Percentiles rank a stretch among this genome's conserved stretches.
phyloP scores from a whole-genome alignment of 2,888 invertebrate species.

The Tipula lateralis region DNA sequence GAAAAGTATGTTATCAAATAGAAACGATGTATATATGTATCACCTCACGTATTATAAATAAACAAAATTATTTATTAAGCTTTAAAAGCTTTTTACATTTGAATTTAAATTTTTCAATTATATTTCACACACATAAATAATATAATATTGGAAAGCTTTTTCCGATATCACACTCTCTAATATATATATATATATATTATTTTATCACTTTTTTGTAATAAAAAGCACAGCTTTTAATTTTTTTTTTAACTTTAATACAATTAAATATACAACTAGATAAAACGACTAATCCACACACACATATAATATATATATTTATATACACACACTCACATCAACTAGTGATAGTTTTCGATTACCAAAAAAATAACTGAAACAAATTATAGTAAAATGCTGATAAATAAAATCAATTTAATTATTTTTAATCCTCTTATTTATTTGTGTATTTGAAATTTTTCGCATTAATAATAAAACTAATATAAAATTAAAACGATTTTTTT shows the following conservation, averaged over 20 bases:
- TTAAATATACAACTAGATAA: background rate
- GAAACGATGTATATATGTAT: background rate
- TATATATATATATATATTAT: too few relatives aligned
- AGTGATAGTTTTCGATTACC: background rate
- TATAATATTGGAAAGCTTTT: background rate
- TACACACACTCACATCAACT: background rate
- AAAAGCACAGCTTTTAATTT: background rate
- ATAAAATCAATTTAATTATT: background rate
- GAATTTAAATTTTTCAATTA: background rate
- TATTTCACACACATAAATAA: background rate
- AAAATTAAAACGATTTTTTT: background rate
- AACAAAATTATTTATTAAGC: background rate
- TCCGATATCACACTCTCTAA: background rate
- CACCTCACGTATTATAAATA: background rate
- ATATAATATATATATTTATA: background rate
- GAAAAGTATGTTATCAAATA: background rate
- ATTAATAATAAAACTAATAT: background rate
- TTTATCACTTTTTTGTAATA: background rate
- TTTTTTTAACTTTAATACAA: background rate
- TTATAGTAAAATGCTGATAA: background rate
- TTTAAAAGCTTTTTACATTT: constrained; percentile 5
- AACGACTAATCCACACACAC: background rate
- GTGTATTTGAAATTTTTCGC: background rate
- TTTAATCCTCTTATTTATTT: background rate
- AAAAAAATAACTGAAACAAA: background rate